Evolutionary conservation across 2,797 vertebrate genomes (phyloP), one percentile per base, ranked within the genome.

Genomic region (Delichon dasypus): DNA sequence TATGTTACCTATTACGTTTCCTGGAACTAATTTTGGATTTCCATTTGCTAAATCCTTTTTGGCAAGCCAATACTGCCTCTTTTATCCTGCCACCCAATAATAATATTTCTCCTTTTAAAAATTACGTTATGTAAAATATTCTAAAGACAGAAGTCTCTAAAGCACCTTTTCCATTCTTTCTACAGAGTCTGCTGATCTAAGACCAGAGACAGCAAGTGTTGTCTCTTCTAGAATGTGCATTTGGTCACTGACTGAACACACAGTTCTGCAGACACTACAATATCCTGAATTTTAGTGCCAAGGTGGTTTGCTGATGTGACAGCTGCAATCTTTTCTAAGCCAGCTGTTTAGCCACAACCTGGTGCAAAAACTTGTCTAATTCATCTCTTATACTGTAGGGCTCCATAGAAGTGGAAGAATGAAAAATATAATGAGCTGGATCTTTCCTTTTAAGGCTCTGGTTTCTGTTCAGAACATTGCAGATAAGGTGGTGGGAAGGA

Each of bases 1-100:
- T 90, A 74, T 0, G 0, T 88, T 94, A 85, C 75, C 45, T 58
- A 29, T 90, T 91, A 34, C 34, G 48, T 73, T 94, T 87, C 84
- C 90, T 95, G 92, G 74, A 94, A 85, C 77, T 61, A 48, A 76
- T 50, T 92, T 78, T 88, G 68, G 61, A 50, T 90, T 96, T 89
- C 86, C 75, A 85, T 76, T 95, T 79, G 55, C 67, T 82, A 45
- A 89, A 64, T 36, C 83, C 62, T 76, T 84, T 76, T 45, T 83
- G 78, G 81, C 81, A 85, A 89, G 75, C 48, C 71, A 21, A 4
- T 21, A 40, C 86, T 65, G 45, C n/a, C 30, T 73, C 78, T 62
- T 83, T 80, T 57, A 74, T 85, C 54, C 79, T 68, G 26, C 25
- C 15, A 4, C 79, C 54, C 70, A 58, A 22, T 42, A 78, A 76